phyloP scores from a whole-genome alignment of 37 sponge, comb jelly and placozoan genomes.

The Sycon ciliatum region DNA sequence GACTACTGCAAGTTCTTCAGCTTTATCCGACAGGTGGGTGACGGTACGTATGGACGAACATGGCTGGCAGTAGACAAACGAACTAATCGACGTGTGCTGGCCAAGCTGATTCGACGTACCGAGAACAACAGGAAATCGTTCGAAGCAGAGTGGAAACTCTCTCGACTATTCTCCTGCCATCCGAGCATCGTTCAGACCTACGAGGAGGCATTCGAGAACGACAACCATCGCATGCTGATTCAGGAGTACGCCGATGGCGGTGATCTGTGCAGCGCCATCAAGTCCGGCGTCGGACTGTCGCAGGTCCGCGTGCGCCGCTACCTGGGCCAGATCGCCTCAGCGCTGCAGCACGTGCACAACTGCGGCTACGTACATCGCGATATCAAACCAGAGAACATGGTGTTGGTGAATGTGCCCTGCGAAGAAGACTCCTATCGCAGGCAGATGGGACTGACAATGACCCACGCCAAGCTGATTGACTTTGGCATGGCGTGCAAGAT shows the following conservation, averaged over 20 bases:
- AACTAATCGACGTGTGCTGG: slow-evolving; percentile 47
- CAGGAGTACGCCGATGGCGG: slow-evolving; percentile 85
- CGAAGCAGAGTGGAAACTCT: slow-evolving; percentile 82
- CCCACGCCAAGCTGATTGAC: slow-evolving; percentile 81
- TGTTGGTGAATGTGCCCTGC: too few relatives aligned
- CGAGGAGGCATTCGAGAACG: slow-evolving; percentile 72
- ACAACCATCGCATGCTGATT: slow-evolving; percentile 58
- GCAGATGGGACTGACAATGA: too few relatives aligned
- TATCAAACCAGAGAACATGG: slow-evolving; percentile 89
- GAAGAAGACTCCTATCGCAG: slow-evolving; percentile 53
- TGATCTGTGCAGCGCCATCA: slow-evolving; percentile 82
- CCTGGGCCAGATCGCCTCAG: slow-evolving; percentile 64
- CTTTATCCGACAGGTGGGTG: slow-evolving; percentile 67
- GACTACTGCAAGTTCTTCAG: too few relatives aligned
- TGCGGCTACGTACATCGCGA: slow-evolving; percentile 84
- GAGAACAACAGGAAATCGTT: slow-evolving; percentile 48
- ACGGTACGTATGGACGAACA: slow-evolving; percentile 77
- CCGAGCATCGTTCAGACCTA: slow-evolving; percentile 69
- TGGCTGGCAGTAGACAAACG: slow-evolving; percentile 71
- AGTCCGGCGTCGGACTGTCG: slow-evolving; percentile 71
- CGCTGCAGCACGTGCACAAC: slow-evolving; percentile 78
- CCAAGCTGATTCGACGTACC: slow-evolving; percentile 73
- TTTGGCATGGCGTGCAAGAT: slow-evolving; percentile 89
- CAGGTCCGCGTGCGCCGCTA: slow-evolving; percentile 46
- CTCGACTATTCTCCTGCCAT: slow-evolving; percentile 60